Evolutionary conservation across 2,888 invertebrate genomes (phyloP).

Genomic region (Ophion ellenae): DNA sequence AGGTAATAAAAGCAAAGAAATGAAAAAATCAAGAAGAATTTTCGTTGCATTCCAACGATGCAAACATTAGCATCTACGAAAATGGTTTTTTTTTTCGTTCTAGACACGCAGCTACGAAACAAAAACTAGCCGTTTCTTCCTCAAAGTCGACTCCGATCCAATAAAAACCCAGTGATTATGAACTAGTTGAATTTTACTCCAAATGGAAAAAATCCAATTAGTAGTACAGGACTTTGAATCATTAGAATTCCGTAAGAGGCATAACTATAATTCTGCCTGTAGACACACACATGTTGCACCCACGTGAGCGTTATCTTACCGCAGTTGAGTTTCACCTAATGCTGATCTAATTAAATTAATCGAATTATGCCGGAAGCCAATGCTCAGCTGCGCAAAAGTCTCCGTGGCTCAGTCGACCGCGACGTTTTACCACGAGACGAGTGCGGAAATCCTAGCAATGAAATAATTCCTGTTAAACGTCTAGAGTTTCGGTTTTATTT

Average conservation of each 20-base stretch:
- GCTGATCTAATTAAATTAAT: constrained; percentile 75
- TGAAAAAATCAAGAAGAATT: no score
- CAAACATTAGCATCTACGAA: no score
- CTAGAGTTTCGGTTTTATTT: not conserved
- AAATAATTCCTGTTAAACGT: not conserved
- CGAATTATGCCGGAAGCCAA: constrained; percentile 68
- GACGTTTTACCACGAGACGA: not conserved
- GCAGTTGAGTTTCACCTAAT: constrained; percentile 34
- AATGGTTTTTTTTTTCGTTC: not conserved
- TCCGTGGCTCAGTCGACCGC: constrained; percentile 59
- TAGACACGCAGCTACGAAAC: not conserved
- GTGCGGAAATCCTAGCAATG: not conserved
- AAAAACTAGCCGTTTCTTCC: not conserved
- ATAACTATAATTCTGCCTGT: not conserved
- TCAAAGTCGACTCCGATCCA: not conserved
- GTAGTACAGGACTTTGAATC: not conserved
- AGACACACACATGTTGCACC: constrained; percentile 61
- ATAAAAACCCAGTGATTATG: not conserved
- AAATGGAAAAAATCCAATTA: not conserved
- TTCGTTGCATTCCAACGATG: no score
- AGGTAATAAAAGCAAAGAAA: no score
- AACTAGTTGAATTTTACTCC: not conserved
- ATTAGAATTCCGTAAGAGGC: not conserved
- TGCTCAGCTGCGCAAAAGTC: constrained; percentile 49
- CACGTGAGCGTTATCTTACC: constrained; percentile 59